Percentiles rank a stretch among this genome's conserved stretches.
Evolutionary conservation across 1,140 invertebrate genomes (phyloP).

Genomic region (Eumaeus atala): DNA sequence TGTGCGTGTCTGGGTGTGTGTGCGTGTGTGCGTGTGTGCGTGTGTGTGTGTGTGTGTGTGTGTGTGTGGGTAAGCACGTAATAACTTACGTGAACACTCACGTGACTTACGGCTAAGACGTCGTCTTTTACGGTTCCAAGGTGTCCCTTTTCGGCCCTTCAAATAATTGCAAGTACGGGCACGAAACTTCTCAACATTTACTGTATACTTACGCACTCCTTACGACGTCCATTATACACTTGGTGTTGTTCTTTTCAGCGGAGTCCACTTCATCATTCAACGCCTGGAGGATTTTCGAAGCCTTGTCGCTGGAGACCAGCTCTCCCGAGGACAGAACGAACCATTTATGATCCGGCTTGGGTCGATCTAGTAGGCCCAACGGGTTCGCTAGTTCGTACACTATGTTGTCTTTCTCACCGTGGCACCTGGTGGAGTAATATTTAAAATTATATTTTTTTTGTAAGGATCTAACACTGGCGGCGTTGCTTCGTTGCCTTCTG

Average conservation of each 20-base stretch:
- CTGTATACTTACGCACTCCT: constrained; percentile 48
- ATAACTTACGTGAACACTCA: too few species aligned
- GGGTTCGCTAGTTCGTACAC: constrained; percentile 79
- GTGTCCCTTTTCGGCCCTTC: too few species aligned
- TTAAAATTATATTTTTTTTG: too few species aligned
- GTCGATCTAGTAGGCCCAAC: constrained; percentile 68
- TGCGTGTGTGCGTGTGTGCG: too few species aligned
- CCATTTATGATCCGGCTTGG: constrained; percentile 38
- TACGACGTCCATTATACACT: constrained; percentile 43
- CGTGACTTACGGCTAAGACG: too few species aligned
- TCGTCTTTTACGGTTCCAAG: too few species aligned
- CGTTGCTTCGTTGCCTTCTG: too few species aligned
- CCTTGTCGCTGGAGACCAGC: constrained; percentile 28
- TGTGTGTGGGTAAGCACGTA: too few species aligned
- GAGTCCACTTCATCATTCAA: constrained; percentile 40
- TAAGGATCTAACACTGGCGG: too few species aligned
- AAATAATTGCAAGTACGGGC: too few species aligned
- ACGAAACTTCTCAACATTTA: neutral
- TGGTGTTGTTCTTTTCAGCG: constrained; percentile 44
- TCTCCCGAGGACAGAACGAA: constrained; percentile 51
- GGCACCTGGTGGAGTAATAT: constrained; percentile 71
- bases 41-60: too few species aligned
- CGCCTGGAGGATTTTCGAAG: constrained; percentile 28
- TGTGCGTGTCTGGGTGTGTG: too few species aligned
- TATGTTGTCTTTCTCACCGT: constrained; percentile 83